Base-by-base conservation (phyloP, 2,113 vertebrate species). In the Arothron firmamentum region DNA sequence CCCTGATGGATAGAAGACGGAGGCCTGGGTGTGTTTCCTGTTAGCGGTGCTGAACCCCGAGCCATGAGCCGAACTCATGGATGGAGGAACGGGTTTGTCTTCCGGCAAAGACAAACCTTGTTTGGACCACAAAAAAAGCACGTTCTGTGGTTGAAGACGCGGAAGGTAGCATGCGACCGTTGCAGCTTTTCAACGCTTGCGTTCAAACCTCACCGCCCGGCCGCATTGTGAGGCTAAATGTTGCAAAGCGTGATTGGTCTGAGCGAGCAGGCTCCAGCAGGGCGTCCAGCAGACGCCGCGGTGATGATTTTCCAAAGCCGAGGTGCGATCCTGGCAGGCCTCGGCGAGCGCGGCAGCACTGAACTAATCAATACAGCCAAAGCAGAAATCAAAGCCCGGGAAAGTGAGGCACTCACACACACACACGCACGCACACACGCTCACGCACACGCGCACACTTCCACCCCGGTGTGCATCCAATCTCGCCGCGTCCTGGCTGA, bases 341-440 rank as follows among this genome's bases (percentile, higher is more conserved):
- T 56, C 53, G 20, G 46, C 56, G 72, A 77, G 45, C 17, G 45
- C 73, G 84, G 87, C 80, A 86, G 62, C 67, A 6, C 59, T 77
- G 76, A 85, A 82, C 85, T 64, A 87, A 91, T 89, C 88, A 68
- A 90, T 88, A 88, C 66, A 77, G 76, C 80, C 75, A 69, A 86
- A 85, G 84, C 67, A 85, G 79, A 86, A 86, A 87, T 84, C 85
- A 87, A 78, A 84, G 58, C 47, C 51, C 15, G 19, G 67, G 70
- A 68, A 72, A 76, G 69, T 66, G 62, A 80, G 60, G 67, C 79
- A 78, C 79, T 71, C 66, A 34, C 57, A 70, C 70, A 71, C 67
- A 79, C 46, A 28, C 25, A 28, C 57, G 67, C 70, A 73, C 67
- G 79, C 46, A 23, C 66, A 41, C 57, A 70, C 70, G 72, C 67